Evolutionary conservation across 2,797 vertebrate genomes (phyloP).

Genomic region (Lepilemur septentrionalis): DNA sequence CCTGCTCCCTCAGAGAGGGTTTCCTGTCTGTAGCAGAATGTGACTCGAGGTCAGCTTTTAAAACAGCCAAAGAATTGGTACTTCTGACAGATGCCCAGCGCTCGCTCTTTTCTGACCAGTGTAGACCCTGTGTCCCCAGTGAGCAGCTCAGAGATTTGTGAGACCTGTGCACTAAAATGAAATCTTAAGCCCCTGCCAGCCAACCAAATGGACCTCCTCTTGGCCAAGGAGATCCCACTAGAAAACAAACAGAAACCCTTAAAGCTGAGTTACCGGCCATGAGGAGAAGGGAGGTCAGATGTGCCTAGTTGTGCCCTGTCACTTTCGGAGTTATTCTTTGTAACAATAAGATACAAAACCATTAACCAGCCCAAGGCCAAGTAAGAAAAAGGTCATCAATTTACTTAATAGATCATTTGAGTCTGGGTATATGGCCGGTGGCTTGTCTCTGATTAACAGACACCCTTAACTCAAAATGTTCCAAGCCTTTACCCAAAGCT

Average conservation of each 20-base stretch:
- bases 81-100: background rate
- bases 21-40: background rate
- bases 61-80: background rate
- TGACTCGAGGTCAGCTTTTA: background rate
- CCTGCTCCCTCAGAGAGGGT: background rate
- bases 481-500: no score
- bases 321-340: background rate
- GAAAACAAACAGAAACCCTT: background rate
- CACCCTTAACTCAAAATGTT: no score
- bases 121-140: accelerated
- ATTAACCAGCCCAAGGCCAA: background rate
- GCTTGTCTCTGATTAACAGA: no score
- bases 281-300: background rate
- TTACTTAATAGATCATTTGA: no score
- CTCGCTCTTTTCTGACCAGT: background rate
- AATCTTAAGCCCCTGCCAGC: background rate
- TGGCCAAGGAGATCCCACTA: background rate
- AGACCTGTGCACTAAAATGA: background rate
- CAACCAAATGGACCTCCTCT: background rate
- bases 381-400: background rate
- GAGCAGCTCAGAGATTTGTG: background rate
- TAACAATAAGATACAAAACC: background rate
- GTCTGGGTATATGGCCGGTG: no score
- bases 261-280: background rate
- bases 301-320: background rate